phyloP scores from a whole-genome alignment of 23 tunicate genomes.

The Diplosoma virens region DNA sequence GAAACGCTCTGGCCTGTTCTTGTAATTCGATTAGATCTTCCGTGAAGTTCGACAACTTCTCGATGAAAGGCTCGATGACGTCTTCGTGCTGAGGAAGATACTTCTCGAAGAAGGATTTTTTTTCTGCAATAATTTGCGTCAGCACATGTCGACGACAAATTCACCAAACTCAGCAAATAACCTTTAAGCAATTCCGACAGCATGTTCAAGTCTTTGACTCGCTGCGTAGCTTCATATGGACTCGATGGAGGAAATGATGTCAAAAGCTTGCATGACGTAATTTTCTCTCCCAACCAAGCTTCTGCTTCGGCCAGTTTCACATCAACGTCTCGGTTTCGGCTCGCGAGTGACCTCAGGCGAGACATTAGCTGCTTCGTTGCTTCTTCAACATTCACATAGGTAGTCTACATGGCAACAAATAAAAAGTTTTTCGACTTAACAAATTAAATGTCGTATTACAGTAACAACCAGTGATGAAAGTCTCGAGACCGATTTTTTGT shows the following conservation, averaged over 20 bases:
- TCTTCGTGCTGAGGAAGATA: too few relatives aligned
- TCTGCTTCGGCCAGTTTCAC: slow-evolving; percentile 50
- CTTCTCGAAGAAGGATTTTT: too few relatives aligned
- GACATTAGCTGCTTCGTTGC: slow-evolving; percentile 60
- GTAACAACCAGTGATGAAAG: too few relatives aligned
- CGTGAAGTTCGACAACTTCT: too few relatives aligned
- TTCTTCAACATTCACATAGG: slow-evolving; percentile 63
- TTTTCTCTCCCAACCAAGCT: slow-evolving; percentile 69
- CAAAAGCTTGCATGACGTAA: slow-evolving; percentile 33
- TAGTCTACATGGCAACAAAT: slow-evolving; percentile 40
- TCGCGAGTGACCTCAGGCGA: slow-evolving; percentile 41
- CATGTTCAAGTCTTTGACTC: slow-evolving; percentile 47
- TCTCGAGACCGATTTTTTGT: too few relatives aligned
- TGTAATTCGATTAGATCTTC: too few relatives aligned
- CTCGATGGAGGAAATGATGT: slow-evolving; percentile 40
- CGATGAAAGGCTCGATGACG: too few relatives aligned
- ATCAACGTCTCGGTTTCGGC: slow-evolving; percentile 54
- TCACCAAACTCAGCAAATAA: background rate
- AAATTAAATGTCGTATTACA: too few relatives aligned
- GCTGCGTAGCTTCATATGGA: slow-evolving; percentile 48
- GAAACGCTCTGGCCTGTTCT: too few relatives aligned
- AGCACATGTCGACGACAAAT: background rate
- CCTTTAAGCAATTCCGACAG: slow-evolving; percentile 3
- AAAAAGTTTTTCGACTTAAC: background rate
- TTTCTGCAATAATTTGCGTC: too few relatives aligned